Base-by-base conservation (phyloP, 2,797 vertebrate genomes). In the Sorex maritimensis region DNA sequence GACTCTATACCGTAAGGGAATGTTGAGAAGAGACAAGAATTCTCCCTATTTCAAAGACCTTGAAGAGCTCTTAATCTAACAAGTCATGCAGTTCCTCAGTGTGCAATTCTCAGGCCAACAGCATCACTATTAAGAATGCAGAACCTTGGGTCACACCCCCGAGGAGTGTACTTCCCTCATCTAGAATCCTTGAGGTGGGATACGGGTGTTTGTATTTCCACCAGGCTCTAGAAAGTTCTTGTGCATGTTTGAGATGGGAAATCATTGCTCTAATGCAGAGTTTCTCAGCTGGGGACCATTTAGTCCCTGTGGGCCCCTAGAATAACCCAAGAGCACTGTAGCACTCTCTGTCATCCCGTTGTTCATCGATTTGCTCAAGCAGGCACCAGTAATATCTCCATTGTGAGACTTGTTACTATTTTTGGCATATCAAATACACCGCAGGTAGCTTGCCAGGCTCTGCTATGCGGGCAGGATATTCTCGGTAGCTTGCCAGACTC, bases 11-110 rank as follows among this genome's bases (percentile, higher is more conserved):
- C n/a, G 0, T 1, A 13, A 24, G 73, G 52, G 15, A 30, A 4
- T 23, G 11, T 2, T 52, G 49, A 52, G 49, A 23, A 1, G 63
- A 12, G 10, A 34, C n/a, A 1, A 0, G 10, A 4, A 3, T 5
- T 1, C n/a, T 15, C 11, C 38, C 1, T 14, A 10, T 74, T 65
- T 55, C 23, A 81, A 65, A 92, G 41, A 69, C 2, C 5, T 14
- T 23, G 34, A 52, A 52, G 30, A 2, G 12, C 41, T 2, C 24
- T 26, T 23, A 75, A 44, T 23, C 6, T 11, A 0, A 30, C 10
- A 28, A 14, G n/a, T 17, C 1, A 5, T 52, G 26, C 30, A 2
- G n/a, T 19, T 71, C 65, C 84, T 86, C 28, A 19, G 34, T 44
- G 23, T n/a, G 28, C 23, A 19, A 28, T 17, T 1, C 21, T 52